phyloP scores from a whole-genome alignment of 2,797 vertebrate species.

The Carapus acus region DNA sequence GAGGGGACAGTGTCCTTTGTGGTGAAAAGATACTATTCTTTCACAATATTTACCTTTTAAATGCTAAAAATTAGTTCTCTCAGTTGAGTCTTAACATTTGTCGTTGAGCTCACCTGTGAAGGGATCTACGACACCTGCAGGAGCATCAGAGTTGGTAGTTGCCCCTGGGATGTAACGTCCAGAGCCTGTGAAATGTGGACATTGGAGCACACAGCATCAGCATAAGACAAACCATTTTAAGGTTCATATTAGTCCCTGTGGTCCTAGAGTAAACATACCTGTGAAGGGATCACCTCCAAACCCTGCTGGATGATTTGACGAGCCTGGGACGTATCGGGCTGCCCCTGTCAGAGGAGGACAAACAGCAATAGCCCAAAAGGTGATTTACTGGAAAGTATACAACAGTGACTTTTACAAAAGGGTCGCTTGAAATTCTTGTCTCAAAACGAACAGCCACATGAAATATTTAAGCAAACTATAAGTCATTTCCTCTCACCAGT shows the following conservation, averaged over 20 bases:
- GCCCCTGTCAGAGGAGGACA: slow-evolving; percentile 69
- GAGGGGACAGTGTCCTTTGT: no score
- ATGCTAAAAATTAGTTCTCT: no score
- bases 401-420: no score
- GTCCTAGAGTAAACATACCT: slow-evolving; percentile 62
- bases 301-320: slow-evolving; percentile 53
- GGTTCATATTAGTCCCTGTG: neutral
- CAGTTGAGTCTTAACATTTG: neutral
- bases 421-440: no score
- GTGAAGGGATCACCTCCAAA: slow-evolving; percentile 85
- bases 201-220: neutral
- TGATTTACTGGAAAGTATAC: no score
- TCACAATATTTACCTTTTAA: neutral
- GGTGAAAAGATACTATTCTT: no score
- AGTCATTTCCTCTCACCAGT: slow-evolving; percentile 76
- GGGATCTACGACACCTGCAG: slow-evolving; percentile 64
- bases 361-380: neutral
- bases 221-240: neutral
- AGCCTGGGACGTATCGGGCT: slow-evolving; percentile 85
- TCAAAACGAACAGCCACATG: no score
- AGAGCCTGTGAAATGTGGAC: slow-evolving; percentile 81
- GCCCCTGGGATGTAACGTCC: slow-evolving; percentile 77
- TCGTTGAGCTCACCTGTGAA: slow-evolving; percentile 67
- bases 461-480: no score
- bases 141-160: slow-evolving; percentile 20